phyloP scores from a whole-genome alignment of 2,113 vertebrate species.

The Lampris incognitus region DNA sequence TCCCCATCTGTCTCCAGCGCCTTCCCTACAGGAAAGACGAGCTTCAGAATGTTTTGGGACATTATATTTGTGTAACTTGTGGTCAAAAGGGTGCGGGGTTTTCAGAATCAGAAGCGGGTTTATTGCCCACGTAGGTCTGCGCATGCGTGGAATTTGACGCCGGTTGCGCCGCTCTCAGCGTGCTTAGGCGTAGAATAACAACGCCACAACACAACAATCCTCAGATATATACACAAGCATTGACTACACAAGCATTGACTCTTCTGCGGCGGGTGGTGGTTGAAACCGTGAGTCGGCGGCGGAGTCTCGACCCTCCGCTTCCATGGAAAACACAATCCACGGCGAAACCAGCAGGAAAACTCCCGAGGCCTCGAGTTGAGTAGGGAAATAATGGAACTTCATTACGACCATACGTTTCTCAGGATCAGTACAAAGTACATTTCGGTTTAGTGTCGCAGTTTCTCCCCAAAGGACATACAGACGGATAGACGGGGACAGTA shows the following conservation, averaged over 20 bases:
- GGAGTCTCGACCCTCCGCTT: neutral
- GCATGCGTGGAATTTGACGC: too few relatives aligned
- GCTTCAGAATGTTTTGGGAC: conserved; percentile 15
- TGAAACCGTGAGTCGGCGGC: neutral
- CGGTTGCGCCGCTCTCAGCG: too few relatives aligned
- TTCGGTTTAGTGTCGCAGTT: conserved; percentile 55
- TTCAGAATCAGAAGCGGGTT: too few relatives aligned
- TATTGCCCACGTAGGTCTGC: too few relatives aligned
- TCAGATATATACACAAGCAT: too few relatives aligned
- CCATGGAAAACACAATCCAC: neutral
- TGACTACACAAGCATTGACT: too few relatives aligned
- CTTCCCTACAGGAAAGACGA: conserved; percentile 33
- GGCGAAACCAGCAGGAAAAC: conserved; percentile 1
- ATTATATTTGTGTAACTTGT: neutral
- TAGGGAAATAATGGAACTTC: conserved; percentile 83
- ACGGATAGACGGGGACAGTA: conserved; percentile 15
- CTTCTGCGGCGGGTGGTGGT: too few relatives aligned
- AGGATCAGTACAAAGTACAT: conserved; percentile 79
- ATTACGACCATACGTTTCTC: conserved; percentile 79
- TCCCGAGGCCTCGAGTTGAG: conserved; percentile 37
- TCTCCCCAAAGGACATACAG: conserved; percentile 55
- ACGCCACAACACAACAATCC: too few relatives aligned
- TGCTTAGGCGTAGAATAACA: too few relatives aligned
- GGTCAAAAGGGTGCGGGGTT: too few relatives aligned
- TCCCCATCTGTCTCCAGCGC: conserved; percentile 7